Conservation (phyloP, 2,888 invertebrate genomes). For the Phalera bucephala region DNA sequence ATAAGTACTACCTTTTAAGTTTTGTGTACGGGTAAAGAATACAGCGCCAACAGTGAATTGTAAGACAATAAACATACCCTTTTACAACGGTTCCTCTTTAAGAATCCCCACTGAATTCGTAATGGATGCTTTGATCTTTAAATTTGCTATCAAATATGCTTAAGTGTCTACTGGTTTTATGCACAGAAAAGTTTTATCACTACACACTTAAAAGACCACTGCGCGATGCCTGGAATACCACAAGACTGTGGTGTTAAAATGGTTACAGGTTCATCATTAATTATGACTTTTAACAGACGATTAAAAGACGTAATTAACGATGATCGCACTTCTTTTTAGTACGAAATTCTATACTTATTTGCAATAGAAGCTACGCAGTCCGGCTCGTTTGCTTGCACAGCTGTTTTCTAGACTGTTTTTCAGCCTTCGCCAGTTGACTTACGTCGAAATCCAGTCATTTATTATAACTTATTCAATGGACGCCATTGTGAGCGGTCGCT, state of each 20-base stretch:
- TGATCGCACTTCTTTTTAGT: too few species aligned
- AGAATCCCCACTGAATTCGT: not conserved
- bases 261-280: too few species aligned
- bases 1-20: slow-evolving; percentile 23
- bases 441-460: slow-evolving; percentile 11
- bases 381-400: slow-evolving; percentile 18
- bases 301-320: too few species aligned
- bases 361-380: too few species aligned
- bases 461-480: slow-evolving; percentile 22
- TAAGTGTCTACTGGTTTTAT: not conserved
- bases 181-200: too few species aligned
- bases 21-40: slow-evolving; percentile 14
- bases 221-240: too few species aligned
- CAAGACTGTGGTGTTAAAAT: too few species aligned
- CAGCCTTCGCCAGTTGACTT: slow-evolving; percentile 25
- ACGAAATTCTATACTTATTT: too few species aligned
- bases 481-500: slow-evolving; percentile 14
- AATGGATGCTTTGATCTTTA: not conserved
- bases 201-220: too few species aligned
- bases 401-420: slow-evolving; percentile 22
- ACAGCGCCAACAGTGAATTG: not conserved
- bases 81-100: not conserved
- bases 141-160: not conserved
- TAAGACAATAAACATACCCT: not conserved
- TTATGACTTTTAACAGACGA: too few species aligned